Evolutionary conservation across 2,888 invertebrate species (phyloP).

Genomic region (Netelia melanura): DNA sequence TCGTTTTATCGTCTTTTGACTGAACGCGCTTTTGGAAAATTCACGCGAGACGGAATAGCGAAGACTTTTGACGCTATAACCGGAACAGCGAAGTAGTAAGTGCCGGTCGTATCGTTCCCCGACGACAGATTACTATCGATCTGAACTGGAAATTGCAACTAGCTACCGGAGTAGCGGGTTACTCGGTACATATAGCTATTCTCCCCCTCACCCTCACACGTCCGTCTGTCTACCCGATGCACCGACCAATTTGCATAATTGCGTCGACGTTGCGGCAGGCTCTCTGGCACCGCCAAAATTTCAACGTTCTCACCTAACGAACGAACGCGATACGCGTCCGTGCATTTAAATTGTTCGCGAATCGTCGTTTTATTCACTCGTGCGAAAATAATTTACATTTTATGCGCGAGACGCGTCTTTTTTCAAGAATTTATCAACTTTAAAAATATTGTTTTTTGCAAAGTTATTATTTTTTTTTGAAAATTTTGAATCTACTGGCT

Average conservation of each 20-base stretch:
- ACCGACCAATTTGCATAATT: constrained; percentile 74
- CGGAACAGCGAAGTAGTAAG: constrained; percentile 34
- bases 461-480: not conserved
- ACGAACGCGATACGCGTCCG: constrained; percentile 21
- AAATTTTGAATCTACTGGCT: not conserved
- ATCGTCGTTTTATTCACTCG: constrained; percentile 36
- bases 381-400: constrained; percentile 1
- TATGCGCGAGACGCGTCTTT: not conserved
- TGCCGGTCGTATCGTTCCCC: constrained; percentile 44
- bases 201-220: not conserved
- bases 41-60: constrained; percentile 2
- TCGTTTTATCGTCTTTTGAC: constrained; percentile 18
- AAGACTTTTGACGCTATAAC: constrained; percentile 38
- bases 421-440: not conserved
- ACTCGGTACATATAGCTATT: constrained; percentile 8
- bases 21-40: constrained; percentile 27
- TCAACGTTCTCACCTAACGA: constrained; percentile 14
- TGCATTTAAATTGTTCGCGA: constrained; percentile 28
- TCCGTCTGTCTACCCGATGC: constrained; percentile 42
- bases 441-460: not conserved
- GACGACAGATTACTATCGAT: constrained; percentile 72
- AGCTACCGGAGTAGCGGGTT: constrained; percentile 53
- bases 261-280: constrained; percentile 64
- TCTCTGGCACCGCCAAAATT: constrained; percentile 47
- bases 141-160: constrained; percentile 63